Evolutionary conservation across 53 echinoderm and acorn worm species (phyloP), one percentile per base, ranked within the genome.

Genomic region (Apostichopus leukothele): DNA sequence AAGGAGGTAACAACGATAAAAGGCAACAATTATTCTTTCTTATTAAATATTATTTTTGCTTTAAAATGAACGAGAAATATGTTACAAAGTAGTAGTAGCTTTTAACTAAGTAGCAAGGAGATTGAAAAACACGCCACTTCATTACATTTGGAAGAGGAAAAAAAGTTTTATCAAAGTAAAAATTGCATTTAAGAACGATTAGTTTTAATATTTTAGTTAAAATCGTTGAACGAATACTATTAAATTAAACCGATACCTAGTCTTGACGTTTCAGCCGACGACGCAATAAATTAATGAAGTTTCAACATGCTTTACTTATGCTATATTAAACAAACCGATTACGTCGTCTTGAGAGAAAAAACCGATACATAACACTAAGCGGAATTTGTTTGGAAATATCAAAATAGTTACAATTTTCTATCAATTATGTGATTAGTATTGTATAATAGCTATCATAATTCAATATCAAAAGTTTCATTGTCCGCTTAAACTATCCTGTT

Each of bases 361-460:
- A 71, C 21, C 6, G 71, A 71, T 16, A 71, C 14, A 18, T 16
- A 71, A 71, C 1, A 71, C 71, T 68, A 19, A 71, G 20, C 71
- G 18, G 71, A 71, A 71, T n/a, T 71, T 21, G 71, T 71, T 71
- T 71, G 20, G 71, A 71, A 71, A 71, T 71, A 71, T 71, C 71
- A 16, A n/a, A 57, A 71, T 71, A 71, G 18, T 71, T 19, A n/a
- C 71, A 71, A 71, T n/a, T 71, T 71, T 19, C 20, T 18, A n/a
- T 71, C 13, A 19, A 71, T 18, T 14, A n/a, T n/a, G n/a, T 71
- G 71, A 71, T 71, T 71, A 71, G 21, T 71, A 71, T 71, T 71
- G 71, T 19, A 71, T n/a, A 71, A 18, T 71, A 71, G 18, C 71
- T n/a, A 6, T 7, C 1, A n/a, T 18, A 71, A 71, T 18, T 71